Base-by-base conservation (phyloP, 2,113 vertebrate species). In the Phrynosoma platyrhinos region DNA sequence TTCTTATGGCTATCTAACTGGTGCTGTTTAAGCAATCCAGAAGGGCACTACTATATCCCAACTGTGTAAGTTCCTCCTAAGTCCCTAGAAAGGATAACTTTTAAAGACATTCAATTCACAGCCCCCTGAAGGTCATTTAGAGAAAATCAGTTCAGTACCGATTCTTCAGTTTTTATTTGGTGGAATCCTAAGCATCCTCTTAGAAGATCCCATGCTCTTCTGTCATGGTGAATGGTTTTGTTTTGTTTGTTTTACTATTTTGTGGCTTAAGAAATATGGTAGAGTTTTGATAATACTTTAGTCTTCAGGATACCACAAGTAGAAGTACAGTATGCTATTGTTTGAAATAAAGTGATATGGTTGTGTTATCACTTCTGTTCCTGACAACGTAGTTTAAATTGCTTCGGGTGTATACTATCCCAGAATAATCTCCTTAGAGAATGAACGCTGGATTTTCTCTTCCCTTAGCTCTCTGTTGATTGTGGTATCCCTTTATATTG, bases 161-260 rank as follows among this genome's bases (percentile, higher is more conserved):
- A n/a, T n/a, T 20, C n/a, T 58, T 13, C 0, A 23, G 20, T 0
- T n/a, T 0, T n/a, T 30, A 5, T 62, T 32, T 0, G 0, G 0
- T 69, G 1, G 10, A 55, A 27, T 5, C 2, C 1, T 0, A 32
- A 2, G 21, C 64, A 4, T 53, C 66, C 42, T 16, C 40, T 6
- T 1, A n/a, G 62, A 5, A 40, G 18, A 0, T 27, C 7, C 74
- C 16, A 27, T 79, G 25, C 42, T 9, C 7, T 20, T 0, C 2
- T 9, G 10, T 84, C 18, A 1, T 25, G 0, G 4, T 52, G 3
- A 75, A 64, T 18, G 66, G 53, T 0, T 36, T 36, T 18, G 66
- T 42, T 0, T 36, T 36, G 36, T 5, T 1, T 0, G 0, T 47
- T 9, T n/a, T n/a, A n/a, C 1, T 80, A n/a, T 55, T 0, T 40